Conservation (phyloP, 2,888 invertebrate genomes). For the Tineola bisselliella region DNA sequence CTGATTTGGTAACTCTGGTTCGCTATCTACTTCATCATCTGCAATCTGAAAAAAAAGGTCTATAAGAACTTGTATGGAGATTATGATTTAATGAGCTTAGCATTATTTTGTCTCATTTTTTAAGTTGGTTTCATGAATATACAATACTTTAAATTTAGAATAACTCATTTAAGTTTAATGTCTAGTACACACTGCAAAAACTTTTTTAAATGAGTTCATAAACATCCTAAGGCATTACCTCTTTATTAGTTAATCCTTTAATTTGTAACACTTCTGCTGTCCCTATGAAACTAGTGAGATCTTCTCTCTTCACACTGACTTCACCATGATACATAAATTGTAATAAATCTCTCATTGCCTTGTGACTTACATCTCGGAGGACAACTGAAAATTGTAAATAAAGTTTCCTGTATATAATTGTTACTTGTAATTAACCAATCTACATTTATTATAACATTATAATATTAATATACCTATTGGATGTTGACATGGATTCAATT, state of each 20-base stretch:
- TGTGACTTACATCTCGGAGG: slow-evolving; percentile 74
- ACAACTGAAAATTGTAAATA: slow-evolving; percentile 62
- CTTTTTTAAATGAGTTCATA: too few relatives aligned
- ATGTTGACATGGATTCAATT: slow-evolving; percentile 73
- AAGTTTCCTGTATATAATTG: too few relatives aligned
- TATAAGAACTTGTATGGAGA: slow-evolving; percentile 3
- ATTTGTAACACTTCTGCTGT: slow-evolving; percentile 79
- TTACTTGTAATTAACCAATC: too few relatives aligned
- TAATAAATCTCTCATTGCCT: slow-evolving; percentile 76
- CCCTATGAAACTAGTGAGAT: slow-evolving; percentile 75
- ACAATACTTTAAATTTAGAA: too few relatives aligned
- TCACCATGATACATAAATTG: slow-evolving; percentile 83
- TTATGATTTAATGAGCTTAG: too few relatives aligned
- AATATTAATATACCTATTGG: slow-evolving; percentile 62
- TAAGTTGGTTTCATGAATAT: too few relatives aligned
- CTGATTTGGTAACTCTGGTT: slow-evolving; percentile 43
- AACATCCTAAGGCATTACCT: too few relatives aligned
- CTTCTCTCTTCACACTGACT: slow-evolving; percentile 77
- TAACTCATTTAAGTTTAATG: too few relatives aligned
- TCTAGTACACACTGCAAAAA: too few relatives aligned
- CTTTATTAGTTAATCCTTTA: slow-evolving; percentile 74
- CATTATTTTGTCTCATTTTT: too few relatives aligned
- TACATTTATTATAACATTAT: slow-evolving; percentile 24
- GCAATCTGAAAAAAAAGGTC: slow-evolving; percentile 37
- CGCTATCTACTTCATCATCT: slow-evolving; percentile 44